These are phyloP conservation scores for Tautogolabrus adspersus DNA, from an alignment of 2,113 vertebrate species.

Conservation along the genomic window DNA sequence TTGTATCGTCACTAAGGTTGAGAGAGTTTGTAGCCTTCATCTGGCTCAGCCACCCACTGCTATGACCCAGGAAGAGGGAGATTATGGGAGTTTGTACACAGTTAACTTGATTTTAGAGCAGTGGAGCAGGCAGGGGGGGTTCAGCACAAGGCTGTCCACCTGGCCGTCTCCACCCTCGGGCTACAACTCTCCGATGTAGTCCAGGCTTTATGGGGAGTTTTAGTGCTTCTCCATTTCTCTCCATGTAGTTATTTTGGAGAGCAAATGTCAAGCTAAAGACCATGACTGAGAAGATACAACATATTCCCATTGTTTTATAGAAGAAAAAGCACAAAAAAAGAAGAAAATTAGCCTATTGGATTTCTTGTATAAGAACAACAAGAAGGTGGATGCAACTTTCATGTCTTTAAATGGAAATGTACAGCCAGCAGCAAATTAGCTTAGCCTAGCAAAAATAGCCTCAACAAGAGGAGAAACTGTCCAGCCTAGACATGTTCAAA, in stretches of 20 bases:
- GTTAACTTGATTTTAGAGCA: conserved; percentile 65
- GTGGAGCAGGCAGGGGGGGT: conserved; percentile 20
- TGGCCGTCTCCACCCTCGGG: conserved; percentile 62
- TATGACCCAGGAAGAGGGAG: conserved; percentile 51
- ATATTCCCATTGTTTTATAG: background rate
- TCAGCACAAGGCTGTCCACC: conserved; percentile 65
- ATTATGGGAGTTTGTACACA: conserved; percentile 59
- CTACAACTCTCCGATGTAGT: conserved; percentile 43
- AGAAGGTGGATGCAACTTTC: background rate
- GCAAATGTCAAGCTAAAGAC: conserved; percentile 66
- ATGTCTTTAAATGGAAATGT: too few species aligned
- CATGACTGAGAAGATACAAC: conserved; percentile 40
- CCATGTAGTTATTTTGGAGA: conserved; percentile 40
- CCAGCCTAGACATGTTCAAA: background rate
- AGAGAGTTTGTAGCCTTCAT: conserved; percentile 51
- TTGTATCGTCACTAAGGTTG: conserved; percentile 55
- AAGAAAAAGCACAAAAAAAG: background rate
- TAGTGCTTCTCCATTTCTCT: conserved; percentile 48
- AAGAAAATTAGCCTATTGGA: too few species aligned
- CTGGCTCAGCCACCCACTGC: conserved; percentile 57
- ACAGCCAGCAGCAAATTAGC: background rate
- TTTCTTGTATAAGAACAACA: background rate
- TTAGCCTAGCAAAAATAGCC: background rate
- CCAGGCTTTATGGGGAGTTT: conserved; percentile 51
- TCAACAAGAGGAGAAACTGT: background rate